phyloP scores from a whole-genome alignment of 2,888 invertebrate genomes.

The Augochlorella aurata region DNA sequence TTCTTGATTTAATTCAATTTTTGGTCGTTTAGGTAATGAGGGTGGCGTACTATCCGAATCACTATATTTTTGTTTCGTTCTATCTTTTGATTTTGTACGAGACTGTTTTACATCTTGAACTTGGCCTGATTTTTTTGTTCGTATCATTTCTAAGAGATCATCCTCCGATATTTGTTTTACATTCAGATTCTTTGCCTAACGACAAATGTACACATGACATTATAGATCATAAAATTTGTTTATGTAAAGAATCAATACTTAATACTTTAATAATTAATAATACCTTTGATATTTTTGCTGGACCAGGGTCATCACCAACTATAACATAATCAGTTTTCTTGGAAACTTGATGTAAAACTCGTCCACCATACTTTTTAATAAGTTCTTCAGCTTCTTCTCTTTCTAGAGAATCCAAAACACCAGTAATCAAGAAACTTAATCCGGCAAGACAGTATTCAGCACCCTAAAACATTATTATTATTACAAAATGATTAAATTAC shows the following conservation, averaged over 20 bases:
- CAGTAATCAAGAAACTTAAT: conserved; percentile 90
- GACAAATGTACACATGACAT: conserved; percentile 3
- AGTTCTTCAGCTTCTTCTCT: conserved; percentile 89
- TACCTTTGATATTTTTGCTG: conserved; percentile 89
- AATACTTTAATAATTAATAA: not conserved
- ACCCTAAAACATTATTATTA: conserved; percentile 83
- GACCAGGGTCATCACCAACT: conserved; percentile 93
- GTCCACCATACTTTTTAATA: conserved; percentile 91
- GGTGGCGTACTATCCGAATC: conserved; percentile 26
- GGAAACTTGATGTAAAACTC: conserved; percentile 88
- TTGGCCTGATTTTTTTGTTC: conserved; percentile 83
- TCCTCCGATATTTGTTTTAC: conserved; percentile 92
- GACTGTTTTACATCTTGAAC: conserved; percentile 53
- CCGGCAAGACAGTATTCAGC: conserved; percentile 88
- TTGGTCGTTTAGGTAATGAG: conserved; percentile 29
- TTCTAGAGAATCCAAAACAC: conserved; percentile 93
- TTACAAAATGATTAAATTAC: not conserved
- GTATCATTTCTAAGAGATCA: conserved; percentile 90
- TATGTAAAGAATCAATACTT: not conserved
- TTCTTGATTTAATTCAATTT: conserved; percentile 20
- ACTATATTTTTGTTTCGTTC: conserved; percentile 34
- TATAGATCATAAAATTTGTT: conserved; percentile 2
- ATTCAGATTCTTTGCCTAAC: conserved; percentile 85
- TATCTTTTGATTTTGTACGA: conserved; percentile 50
- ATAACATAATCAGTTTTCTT: conserved; percentile 92